Evolutionary conservation across 2,797 vertebrate species (phyloP).

Genomic region (Enteromius anoplus): DNA sequence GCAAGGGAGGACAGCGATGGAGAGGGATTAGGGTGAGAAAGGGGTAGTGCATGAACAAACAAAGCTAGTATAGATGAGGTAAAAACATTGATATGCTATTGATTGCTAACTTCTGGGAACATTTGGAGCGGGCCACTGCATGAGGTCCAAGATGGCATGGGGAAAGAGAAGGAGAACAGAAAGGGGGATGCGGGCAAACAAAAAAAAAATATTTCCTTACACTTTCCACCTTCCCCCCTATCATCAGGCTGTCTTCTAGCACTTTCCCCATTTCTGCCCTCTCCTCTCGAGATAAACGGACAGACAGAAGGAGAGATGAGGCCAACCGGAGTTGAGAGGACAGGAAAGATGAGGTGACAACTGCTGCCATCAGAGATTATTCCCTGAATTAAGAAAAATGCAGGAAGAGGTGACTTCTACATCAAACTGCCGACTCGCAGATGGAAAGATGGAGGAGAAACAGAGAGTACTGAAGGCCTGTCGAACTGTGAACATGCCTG

Average conservation of each 20-base stretch:
- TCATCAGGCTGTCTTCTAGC: slow-evolving; percentile 78
- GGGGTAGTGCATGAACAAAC: slow-evolving; percentile 11
- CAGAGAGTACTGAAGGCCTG: slow-evolving; percentile 47
- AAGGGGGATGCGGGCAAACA: background rate
- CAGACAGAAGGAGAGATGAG: slow-evolving; percentile 77
- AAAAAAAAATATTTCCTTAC: slow-evolving; percentile 25
- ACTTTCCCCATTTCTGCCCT: slow-evolving; percentile 78
- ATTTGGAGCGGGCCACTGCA: slow-evolving; percentile 47
- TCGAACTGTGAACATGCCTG: slow-evolving; percentile 52
- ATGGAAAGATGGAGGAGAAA: slow-evolving; percentile 32
- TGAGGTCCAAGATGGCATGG: slow-evolving; percentile 48
- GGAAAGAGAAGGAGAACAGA: slow-evolving; percentile 23
- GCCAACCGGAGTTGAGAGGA: slow-evolving; percentile 74
- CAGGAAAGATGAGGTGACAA: slow-evolving; percentile 57
- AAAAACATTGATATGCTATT: slow-evolving; percentile 19
- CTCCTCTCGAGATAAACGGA: slow-evolving; percentile 79
- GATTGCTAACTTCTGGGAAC: slow-evolving; percentile 34
- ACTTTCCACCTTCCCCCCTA: slow-evolving; percentile 57
- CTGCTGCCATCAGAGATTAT: slow-evolving; percentile 48
- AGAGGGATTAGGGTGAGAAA: slow-evolving; percentile 28
- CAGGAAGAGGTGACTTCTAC: slow-evolving; percentile 21
- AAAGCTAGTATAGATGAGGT: slow-evolving; percentile 24
- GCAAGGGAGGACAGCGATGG: slow-evolving; percentile 32
- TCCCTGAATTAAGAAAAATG: slow-evolving; percentile 52
- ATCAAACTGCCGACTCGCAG: slow-evolving; percentile 38